Conservation (phyloP, 2,797 vertebrate species). For the Tamandua tetradactyla region DNA sequence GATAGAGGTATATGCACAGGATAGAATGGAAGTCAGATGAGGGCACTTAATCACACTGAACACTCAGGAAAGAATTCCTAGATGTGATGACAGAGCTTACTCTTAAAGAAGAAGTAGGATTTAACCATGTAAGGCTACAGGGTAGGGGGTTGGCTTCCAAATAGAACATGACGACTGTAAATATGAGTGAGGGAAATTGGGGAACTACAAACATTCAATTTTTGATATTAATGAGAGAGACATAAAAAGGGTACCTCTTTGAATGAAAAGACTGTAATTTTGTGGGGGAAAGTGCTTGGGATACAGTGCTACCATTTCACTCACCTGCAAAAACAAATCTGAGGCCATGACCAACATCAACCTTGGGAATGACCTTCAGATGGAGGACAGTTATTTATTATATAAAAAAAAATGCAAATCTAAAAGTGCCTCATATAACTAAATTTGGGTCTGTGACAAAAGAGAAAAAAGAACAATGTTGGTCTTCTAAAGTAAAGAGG, state of each 20-base stretch:
- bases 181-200: not conserved
- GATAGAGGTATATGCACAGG: not conserved
- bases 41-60: not conserved
- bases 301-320: not conserved
- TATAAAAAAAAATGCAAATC: slow-evolving; percentile 1
- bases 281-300: not conserved
- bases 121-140: not conserved
- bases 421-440: slow-evolving; percentile 61
- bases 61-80: not conserved
- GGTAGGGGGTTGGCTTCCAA: not conserved
- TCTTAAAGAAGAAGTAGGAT: not conserved
- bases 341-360: not conserved
- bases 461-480: slow-evolving; percentile 74
- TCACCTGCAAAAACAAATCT: not conserved
- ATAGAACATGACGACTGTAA: not conserved
- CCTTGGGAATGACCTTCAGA: not conserved
- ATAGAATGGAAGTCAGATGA: not conserved
- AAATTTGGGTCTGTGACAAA: slow-evolving; percentile 71
- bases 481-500: slow-evolving; percentile 72
- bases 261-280: not conserved
- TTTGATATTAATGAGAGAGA: not conserved
- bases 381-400: not conserved
- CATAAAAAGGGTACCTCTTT: not conserved
- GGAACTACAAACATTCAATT: not conserved
- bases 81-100: not conserved